Conservation (phyloP, 2,113 vertebrate species). For the Anseranas semipalmata region DNA sequence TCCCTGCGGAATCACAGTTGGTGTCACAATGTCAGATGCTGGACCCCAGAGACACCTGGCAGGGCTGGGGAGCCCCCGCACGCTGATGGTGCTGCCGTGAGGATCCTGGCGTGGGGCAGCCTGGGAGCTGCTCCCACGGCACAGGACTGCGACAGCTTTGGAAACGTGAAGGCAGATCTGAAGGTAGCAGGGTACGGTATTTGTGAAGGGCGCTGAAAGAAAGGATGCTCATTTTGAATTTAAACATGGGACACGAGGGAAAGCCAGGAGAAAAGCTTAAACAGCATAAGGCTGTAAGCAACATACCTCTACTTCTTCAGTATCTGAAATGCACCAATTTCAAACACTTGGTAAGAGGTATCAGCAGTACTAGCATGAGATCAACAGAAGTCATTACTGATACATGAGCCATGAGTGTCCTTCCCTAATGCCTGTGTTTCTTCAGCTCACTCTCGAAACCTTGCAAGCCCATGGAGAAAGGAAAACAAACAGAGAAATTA, state of each 20-base stretch:
- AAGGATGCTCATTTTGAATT: not conserved
- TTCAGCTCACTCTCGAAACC: not conserved
- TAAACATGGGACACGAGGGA: not conserved
- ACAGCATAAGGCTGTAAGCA: not conserved
- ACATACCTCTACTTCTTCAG: not conserved
- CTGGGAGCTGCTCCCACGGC: not conserved
- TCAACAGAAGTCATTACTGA: not conserved
- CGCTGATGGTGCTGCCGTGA: not conserved
- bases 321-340: not conserved
- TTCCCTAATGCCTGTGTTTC: not conserved
- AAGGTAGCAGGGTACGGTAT: not conserved
- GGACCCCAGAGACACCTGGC: not conserved
- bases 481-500: fast-evolving
- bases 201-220: not conserved
- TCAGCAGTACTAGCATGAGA: not conserved
- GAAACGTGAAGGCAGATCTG: not conserved
- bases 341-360: not conserved
- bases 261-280: not conserved
- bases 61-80: not conserved
- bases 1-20: not conserved
- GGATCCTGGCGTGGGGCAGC: not conserved
- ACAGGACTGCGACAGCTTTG: not conserved
- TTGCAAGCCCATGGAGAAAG: not conserved
- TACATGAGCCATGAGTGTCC: not conserved
- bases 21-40: not conserved